Conservation (phyloP, 2,888 invertebrate species). For the Drosophila seclusa region DNA sequence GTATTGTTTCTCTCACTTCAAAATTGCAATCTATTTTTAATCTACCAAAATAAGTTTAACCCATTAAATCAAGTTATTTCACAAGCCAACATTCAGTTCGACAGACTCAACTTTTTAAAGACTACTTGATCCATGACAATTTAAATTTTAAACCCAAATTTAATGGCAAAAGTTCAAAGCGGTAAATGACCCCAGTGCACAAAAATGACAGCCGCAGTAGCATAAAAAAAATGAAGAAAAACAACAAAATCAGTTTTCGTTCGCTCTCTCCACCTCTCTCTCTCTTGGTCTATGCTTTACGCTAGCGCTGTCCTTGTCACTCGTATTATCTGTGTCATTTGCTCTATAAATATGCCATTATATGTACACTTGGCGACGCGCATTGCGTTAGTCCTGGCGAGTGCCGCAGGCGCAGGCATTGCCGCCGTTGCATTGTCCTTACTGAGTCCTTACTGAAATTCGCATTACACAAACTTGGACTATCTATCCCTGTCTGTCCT, state of each 20-base stretch:
- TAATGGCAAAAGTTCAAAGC: slow-evolving; percentile 60
- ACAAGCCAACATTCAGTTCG: slow-evolving; percentile 1
- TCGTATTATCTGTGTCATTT: slow-evolving; percentile 34
- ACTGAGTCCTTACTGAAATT: slow-evolving; percentile 46
- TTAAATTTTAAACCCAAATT: slow-evolving; percentile 48
- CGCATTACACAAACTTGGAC: slow-evolving; percentile 45
- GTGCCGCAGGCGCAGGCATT: slow-evolving; percentile 48
- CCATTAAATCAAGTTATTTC: slow-evolving; percentile 4
- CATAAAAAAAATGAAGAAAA: slow-evolving; percentile 39
- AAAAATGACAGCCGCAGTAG: slow-evolving; percentile 67
- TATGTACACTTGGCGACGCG: slow-evolving; percentile 70
- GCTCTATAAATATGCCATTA: slow-evolving; percentile 77
- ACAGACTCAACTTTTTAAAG: slow-evolving; percentile 7
- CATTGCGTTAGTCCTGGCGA: slow-evolving; percentile 64
- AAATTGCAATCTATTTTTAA: neutral
- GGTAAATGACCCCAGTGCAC: slow-evolving; percentile 74
- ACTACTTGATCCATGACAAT: slow-evolving; percentile 31
- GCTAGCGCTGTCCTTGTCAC: slow-evolving; percentile 11
- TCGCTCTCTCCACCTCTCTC: neutral
- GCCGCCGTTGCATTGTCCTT: slow-evolving; percentile 56
- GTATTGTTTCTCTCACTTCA: neutral
- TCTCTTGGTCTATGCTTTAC: neutral
- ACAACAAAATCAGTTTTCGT: slow-evolving; percentile 12
- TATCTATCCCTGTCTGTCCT: slow-evolving; percentile 29
- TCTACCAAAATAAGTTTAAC: slow-evolving; percentile 1